These are phyloP conservation scores for Chelonus formosanus DNA, from an alignment of 2,888 invertebrate species.

Conservation along the genomic window DNA sequence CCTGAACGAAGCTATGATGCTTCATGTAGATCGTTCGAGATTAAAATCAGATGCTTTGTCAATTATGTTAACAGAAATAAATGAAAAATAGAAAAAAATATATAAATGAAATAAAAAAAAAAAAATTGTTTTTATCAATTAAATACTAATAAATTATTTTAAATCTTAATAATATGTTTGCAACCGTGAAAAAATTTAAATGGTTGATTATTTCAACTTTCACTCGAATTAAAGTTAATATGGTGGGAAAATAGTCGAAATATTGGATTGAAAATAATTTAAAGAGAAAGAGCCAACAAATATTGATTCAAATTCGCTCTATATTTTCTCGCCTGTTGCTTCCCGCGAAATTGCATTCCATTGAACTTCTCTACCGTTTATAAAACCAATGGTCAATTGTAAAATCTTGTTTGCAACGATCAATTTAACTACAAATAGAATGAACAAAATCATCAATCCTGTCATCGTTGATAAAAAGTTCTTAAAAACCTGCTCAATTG, in stretches of 20 bases:
- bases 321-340: constrained; percentile 21
- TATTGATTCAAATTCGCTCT: neutral
- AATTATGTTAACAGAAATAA: constrained; percentile 14
- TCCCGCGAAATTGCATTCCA: constrained; percentile 8
- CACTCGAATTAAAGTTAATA: no score
- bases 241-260: neutral
- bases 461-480: no score
- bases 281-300: neutral
- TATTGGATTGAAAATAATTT: neutral
- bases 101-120: neutral
- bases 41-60: constrained; percentile 17
- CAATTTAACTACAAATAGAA: no score
- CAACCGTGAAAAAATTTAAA: no score
- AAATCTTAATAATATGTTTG: no score
- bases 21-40: constrained; percentile 14
- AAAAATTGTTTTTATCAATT: neutral
- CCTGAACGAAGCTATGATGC: neutral
- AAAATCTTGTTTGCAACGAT: no score
- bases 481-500: no score
- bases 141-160: neutral
- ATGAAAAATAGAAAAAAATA: constrained; percentile 3
- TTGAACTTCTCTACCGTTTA: neutral
- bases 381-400: no score
- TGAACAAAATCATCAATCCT: no score
- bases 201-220: no score